Evolutionary conservation across 2,113 vertebrate species (phyloP).

Genomic region (Entomyzon cyanotis): DNA sequence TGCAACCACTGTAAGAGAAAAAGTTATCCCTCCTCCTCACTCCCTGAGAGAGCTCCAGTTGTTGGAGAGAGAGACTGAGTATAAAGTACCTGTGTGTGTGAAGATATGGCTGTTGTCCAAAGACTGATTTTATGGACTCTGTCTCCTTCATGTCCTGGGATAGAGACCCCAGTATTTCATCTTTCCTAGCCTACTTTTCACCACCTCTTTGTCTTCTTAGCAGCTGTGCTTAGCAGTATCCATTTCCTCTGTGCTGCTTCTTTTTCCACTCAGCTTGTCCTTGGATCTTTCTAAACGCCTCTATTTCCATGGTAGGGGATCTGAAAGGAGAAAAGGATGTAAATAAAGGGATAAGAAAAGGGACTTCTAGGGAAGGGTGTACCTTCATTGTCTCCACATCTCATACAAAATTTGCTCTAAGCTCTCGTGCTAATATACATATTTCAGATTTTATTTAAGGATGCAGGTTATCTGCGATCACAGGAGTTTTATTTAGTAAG

Average conservation of each 20-base stretch:
- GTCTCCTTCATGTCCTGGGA: background rate
- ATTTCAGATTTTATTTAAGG: background rate
- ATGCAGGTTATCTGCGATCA: background rate
- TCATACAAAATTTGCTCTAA: background rate
- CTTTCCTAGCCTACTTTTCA: background rate
- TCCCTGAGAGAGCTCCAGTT: background rate
- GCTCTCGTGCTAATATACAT: accelerated
- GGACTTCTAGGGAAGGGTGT: background rate
- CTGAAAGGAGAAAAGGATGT: background rate
- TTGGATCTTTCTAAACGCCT: background rate
- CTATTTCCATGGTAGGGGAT: background rate
- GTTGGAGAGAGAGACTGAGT: background rate
- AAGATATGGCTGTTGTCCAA: background rate
- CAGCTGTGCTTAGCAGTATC: background rate
- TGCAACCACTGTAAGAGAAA: background rate
- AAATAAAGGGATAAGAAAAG: background rate
- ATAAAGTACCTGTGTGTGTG: background rate
- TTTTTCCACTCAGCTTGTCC: background rate
- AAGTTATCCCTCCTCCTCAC: background rate
- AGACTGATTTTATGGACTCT: background rate
- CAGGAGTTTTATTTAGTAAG: background rate
- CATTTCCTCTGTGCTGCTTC: background rate
- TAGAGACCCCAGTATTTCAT: background rate
- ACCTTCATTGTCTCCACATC: background rate
- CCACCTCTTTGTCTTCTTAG: background rate